A percentile compares a stretch with the other conserved stretches of the same genome.
Conservation (phyloP, 2,113 vertebrate genomes). For the Vanacampus margaritifer region DNA sequence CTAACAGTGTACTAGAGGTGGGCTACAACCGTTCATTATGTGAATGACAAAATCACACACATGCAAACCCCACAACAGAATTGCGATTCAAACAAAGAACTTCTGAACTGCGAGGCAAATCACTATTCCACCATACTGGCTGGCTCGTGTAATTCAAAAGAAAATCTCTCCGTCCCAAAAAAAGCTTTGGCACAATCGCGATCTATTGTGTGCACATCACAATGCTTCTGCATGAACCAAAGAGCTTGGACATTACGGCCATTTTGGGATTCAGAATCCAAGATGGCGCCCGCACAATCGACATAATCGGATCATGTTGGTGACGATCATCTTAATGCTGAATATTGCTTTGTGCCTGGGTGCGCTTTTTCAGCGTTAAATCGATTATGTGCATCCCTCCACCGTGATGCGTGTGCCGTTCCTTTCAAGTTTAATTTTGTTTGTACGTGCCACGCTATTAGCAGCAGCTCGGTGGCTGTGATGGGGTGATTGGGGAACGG, state of each 20-base stretch:
- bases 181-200: constrained; percentile 40
- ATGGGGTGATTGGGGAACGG: constrained; percentile 35
- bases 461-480: constrained; percentile 29
- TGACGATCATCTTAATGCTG: constrained; percentile 11
- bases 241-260: constrained; percentile 21
- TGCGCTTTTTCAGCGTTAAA: constrained; percentile 37
- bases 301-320: constrained; percentile 29
- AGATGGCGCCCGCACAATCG: constrained; percentile 23
- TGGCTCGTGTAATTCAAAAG: constrained; percentile 36
- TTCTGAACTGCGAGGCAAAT: constrained; percentile 29
- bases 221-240: constrained; percentile 19
- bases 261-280: constrained; percentile 31
- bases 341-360: constrained; percentile 9
- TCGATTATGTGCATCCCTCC: constrained; percentile 47
- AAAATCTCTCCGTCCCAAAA: constrained; percentile 35
- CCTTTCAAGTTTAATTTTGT: constrained; percentile 61
- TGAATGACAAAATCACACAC: too few species aligned
- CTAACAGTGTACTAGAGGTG: too few species aligned
- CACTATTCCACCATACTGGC: too few species aligned
- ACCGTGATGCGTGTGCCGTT: constrained; percentile 27
- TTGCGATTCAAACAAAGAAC: constrained; percentile 31
- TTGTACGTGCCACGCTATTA: constrained; percentile 57
- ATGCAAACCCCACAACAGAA: background rate
- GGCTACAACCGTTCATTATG: too few species aligned
- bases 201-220: constrained; percentile 32